Base-by-base conservation (phyloP, 2,888 invertebrate species). In the Leptopilina drosophilae region DNA sequence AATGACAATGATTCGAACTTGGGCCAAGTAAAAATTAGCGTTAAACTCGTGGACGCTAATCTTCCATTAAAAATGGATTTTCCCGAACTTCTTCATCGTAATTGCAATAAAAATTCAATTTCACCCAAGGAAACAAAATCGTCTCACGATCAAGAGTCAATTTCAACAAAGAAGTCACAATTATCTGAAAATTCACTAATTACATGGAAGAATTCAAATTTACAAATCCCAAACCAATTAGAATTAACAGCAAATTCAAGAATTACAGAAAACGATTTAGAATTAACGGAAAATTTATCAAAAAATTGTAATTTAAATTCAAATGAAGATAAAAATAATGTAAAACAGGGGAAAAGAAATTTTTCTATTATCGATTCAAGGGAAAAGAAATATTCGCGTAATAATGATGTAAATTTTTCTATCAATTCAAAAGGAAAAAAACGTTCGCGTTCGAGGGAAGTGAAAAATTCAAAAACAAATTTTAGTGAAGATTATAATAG, bases 1-100 rank as follows among this genome's bases (percentile, higher is more conserved):
- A 56, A 56, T n/a, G 73, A 73, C 33, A 20, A 56, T 49, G n/a
- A 56, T 26, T 73, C 73, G 53, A 73, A 73, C 56, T 56, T 56
- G 33, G 73, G 56, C 33, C 53, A 73, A 73, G 33, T 73, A 26
- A 53, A 73, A n/a, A 73, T 73, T 14, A n/a, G 5, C 26, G n/a
- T 56, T 5, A 53, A 73, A 26, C 5, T 73, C 14, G 33, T 56
- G 8, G 73, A 73, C 20, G 26, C 12, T 11, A 73, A 53, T 56
- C 73, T 56, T 9, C 53, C 73, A 12, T 53, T 56, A 8, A 56
- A 73, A 73, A 12, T 9, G 5, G 56, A 73, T n/a, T 53, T n/a
- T 33, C 53, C 73, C 7, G 33, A 53, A 33, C 53, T 69, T 5
- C 14, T 33, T 6, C 2, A 33, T 33, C 26, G 20, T 33, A 12